Base-by-base conservation (phyloP, 2,888 invertebrate genomes). In the Galeopsomyia nigrocyanea region DNA sequence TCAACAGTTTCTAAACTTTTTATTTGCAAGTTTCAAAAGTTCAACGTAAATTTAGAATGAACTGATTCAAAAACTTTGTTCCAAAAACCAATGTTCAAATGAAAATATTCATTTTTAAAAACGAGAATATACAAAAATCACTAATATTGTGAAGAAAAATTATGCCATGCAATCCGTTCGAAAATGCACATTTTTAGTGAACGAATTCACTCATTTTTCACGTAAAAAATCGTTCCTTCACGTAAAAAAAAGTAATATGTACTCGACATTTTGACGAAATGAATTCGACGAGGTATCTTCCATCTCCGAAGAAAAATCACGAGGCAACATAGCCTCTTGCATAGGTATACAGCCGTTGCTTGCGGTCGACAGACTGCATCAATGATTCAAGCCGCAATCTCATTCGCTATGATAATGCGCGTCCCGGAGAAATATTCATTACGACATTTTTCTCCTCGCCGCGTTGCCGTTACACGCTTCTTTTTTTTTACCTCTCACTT, bases 301-400 rank as follows among this genome's bases (percentile, higher is more conserved):
- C 73, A 64, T 68, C 67, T 66, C 68, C 31, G 63, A 75, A 78
- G 79, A 79, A 81, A 80, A 82, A 82, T 82, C 80, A 79, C 78
- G 55, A 73, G 77, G 77, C 49, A 16, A 26, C 19, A n/a, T n/a
- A 17, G 14, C 78, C 75, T 71, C 74, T 53, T 72, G 68, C 76
- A 72, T 70, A 39, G 39, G 39, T 39, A 39, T 39, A 75, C 66
- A 67, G 16, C 51, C 19, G 62, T 16, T 13, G 55, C 75, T 77
- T 79, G 78, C 74, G 80, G 78, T 77, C 78, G 77, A 76, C 77
- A 77, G 76, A 66, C 68, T 74, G 71, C 77, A 81, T 84, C 81
- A 84, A 84, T 81, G 79, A 83, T 84, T 79, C 83, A 84, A 65
- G 72, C 17, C 75, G 81, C 82, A 84, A 84, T 84, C 84, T 84